Percentiles rank a stretch among this genome's conserved stretches.
Conservation (phyloP, 2,888 invertebrate species). For the Neoaliturus tenellus region DNA sequence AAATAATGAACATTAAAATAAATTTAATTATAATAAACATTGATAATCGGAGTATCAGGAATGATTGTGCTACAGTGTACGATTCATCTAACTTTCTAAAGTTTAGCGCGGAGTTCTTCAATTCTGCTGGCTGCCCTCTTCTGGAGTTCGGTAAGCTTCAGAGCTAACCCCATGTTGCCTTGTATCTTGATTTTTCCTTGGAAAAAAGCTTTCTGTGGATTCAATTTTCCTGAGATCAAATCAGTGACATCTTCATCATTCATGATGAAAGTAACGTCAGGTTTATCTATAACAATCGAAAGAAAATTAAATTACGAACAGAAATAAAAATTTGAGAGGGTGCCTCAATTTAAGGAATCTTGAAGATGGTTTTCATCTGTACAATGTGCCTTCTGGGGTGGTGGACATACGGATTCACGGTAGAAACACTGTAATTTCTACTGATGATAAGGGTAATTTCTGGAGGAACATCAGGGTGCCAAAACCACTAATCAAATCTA, state of each 20-base stretch:
- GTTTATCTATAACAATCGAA: slow-evolving; percentile 82
- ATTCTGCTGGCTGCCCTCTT: slow-evolving; percentile 84
- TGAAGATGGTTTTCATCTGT: too few species aligned
- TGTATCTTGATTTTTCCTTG: slow-evolving; percentile 98
- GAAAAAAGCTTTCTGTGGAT: slow-evolving; percentile 97
- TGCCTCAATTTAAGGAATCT: too few species aligned
- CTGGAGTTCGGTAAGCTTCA: slow-evolving; percentile 93
- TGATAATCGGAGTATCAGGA: too few species aligned
- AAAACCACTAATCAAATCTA: too few species aligned
- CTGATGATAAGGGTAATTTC: too few species aligned
- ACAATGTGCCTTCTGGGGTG: too few species aligned
- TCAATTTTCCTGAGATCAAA: slow-evolving; percentile 92
- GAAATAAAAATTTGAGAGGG: too few species aligned
- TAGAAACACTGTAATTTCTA: too few species aligned
- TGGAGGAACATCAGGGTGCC: too few species aligned
- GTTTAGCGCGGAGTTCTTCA: slow-evolving; percentile 83
- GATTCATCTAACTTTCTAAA: slow-evolving; percentile 73
- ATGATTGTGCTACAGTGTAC: neutral
- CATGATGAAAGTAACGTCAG: slow-evolving; percentile 93
- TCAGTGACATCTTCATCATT: slow-evolving; percentile 93
- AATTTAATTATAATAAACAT: too few species aligned
- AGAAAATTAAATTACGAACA: too few species aligned
- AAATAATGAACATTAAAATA: neutral
- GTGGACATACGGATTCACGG: too few species aligned
- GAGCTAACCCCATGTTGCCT: slow-evolving; percentile 97